Conservation (phyloP, 2,888 invertebrate genomes). For the Rosalia funebris region DNA sequence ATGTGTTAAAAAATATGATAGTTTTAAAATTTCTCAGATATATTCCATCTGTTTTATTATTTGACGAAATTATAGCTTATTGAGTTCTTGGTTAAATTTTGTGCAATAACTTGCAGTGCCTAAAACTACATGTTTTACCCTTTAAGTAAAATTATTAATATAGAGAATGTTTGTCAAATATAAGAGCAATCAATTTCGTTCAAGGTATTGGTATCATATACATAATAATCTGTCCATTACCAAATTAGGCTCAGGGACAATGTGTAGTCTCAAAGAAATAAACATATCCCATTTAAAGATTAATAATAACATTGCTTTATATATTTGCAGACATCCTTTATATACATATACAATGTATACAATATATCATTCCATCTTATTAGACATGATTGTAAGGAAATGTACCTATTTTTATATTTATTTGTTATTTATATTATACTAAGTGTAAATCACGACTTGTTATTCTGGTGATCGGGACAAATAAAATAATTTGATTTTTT, state of each 20-base stretch:
- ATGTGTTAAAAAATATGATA: constrained; percentile 40
- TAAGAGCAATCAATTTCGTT: too few relatives aligned
- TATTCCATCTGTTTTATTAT: constrained; percentile 44
- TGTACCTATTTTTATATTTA: constrained; percentile 47
- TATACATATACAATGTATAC: constrained; percentile 2
- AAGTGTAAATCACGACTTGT: constrained; percentile 49
- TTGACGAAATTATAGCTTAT: constrained; percentile 30
- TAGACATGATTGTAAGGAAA: constrained; percentile 34
- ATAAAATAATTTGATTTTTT: constrained; percentile 45
- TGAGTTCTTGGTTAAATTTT: constrained; percentile 31
- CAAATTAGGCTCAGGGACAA: too few relatives aligned
- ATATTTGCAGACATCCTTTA: constrained; percentile 7
- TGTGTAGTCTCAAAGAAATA: too few relatives aligned
- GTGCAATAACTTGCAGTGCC: constrained; percentile 33
- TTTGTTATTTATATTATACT: constrained; percentile 49
- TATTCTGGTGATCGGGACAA: constrained; percentile 53
- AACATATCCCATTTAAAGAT: too few relatives aligned
- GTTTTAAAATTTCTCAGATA: constrained; percentile 39
- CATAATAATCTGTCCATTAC: too few relatives aligned
- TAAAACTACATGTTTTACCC: constrained; percentile 3
- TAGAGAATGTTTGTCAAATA: too few relatives aligned
- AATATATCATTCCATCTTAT: constrained; percentile 34
- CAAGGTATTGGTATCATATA: too few relatives aligned
- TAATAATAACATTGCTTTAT: too few relatives aligned
- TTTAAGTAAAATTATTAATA: neutral